Percentiles rank a stretch among this genome's conserved stretches.
Conservation (phyloP, 2,113 vertebrate species). For the Formicarius rufipectus region DNA sequence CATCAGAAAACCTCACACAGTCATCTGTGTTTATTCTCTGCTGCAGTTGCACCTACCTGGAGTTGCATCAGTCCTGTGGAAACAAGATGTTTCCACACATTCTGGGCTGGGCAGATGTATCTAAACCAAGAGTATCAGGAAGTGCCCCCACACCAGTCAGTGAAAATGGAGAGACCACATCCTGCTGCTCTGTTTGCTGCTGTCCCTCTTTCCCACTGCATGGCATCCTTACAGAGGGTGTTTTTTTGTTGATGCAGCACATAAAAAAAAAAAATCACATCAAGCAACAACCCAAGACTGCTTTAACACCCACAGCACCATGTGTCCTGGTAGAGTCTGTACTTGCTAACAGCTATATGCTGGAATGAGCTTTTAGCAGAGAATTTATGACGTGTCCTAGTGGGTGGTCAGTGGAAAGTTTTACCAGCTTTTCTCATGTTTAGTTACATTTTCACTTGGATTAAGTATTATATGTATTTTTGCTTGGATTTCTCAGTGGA, state of each 20-base stretch:
- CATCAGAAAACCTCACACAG: background rate
- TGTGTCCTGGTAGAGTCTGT: conserved; percentile 42
- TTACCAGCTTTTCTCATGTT: background rate
- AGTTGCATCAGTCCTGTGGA: background rate
- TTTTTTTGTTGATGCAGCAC: conserved; percentile 6
- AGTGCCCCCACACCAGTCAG: background rate
- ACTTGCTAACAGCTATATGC: background rate
- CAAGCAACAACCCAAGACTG: conserved; percentile 1
- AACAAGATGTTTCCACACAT: background rate
- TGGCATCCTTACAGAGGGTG: background rate
- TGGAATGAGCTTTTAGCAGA: conserved; percentile 23
- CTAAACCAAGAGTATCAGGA: background rate
- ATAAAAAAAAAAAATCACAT: background rate
- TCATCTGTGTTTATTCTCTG: background rate
- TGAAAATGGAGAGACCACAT: background rate
- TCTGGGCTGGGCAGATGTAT: background rate
- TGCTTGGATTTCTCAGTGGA: background rate
- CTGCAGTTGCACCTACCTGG: background rate
- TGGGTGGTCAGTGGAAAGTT: conserved; percentile 40
- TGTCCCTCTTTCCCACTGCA: background rate
- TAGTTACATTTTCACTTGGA: background rate
- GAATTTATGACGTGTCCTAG: background rate
- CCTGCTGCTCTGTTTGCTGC: background rate
- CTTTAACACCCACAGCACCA: conserved; percentile 55
- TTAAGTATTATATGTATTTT: background rate